Percentiles rank a stretch among this genome's conserved stretches.
phyloP scores from a whole-genome alignment of 2,888 invertebrate genomes.

The Eilema depressum region DNA sequence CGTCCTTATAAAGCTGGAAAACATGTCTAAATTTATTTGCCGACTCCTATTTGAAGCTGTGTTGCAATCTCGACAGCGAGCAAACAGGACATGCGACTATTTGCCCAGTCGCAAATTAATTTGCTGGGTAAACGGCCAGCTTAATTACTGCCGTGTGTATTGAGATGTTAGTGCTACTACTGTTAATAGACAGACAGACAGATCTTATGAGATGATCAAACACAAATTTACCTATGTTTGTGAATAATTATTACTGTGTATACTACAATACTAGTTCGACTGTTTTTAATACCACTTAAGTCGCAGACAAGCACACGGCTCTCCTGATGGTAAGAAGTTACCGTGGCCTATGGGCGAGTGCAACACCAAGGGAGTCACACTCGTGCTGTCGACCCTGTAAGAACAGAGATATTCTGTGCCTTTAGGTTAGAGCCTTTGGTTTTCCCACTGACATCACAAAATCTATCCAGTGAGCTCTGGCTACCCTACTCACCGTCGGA shows the following conservation, averaged over 20 bases:
- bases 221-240: background rate
- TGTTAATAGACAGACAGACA: background rate
- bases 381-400: too few relatives aligned
- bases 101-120: constrained; percentile 37
- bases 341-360: too few relatives aligned
- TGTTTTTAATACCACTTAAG: too few relatives aligned
- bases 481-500: too few relatives aligned
- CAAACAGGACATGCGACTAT: constrained; percentile 37
- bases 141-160: constrained; percentile 31
- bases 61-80: constrained; percentile 33
- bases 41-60: background rate
- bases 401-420: too few relatives aligned
- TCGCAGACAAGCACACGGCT: too few relatives aligned
- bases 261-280: too few relatives aligned
- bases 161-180: constrained; percentile 3
- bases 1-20: background rate
- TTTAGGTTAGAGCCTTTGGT: too few relatives aligned
- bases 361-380: too few relatives aligned
- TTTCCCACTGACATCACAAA: too few relatives aligned
- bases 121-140: constrained; percentile 32
- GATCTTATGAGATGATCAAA: background rate
- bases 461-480: too few relatives aligned
- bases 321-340: too few relatives aligned
- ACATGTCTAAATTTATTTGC: background rate
- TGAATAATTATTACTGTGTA: background rate